phyloP scores from a whole-genome alignment of 2,113 vertebrate genomes.

The Limanda limanda region DNA sequence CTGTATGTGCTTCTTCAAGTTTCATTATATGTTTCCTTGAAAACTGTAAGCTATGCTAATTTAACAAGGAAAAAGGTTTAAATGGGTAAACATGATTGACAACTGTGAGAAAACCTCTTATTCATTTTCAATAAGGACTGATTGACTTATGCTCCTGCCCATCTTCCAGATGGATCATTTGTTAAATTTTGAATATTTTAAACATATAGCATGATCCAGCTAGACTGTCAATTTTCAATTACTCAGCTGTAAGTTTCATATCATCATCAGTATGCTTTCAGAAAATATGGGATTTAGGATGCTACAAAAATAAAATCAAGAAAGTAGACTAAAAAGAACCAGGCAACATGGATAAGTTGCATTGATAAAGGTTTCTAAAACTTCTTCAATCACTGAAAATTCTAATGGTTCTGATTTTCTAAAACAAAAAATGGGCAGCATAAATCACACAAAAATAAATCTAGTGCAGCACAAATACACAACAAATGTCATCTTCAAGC shows the following conservation, averaged over 20 bases:
- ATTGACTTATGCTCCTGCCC: not conserved
- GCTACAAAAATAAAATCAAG: slow-evolving; percentile 32
- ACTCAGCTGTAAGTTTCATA: not conserved
- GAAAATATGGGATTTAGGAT: slow-evolving; percentile 22
- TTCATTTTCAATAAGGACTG: slow-evolving; percentile 22
- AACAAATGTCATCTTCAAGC: slow-evolving; percentile 71
- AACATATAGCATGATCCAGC: slow-evolving; percentile 20
- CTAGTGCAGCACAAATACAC: slow-evolving; percentile 73
- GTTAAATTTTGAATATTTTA: slow-evolving; percentile 27
- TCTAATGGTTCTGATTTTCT: slow-evolving; percentile 29
- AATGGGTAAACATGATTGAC: slow-evolving; percentile 24
- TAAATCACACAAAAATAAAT: slow-evolving; percentile 66
- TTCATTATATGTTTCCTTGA: slow-evolving; percentile 47
- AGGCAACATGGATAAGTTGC: slow-evolving; percentile 48
- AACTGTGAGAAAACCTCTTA: slow-evolving; percentile 13
- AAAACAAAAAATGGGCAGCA: slow-evolving; percentile 53
- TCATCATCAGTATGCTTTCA: slow-evolving; percentile 23
- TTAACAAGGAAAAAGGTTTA: slow-evolving; percentile 25
- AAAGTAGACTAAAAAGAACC: slow-evolving; percentile 16
- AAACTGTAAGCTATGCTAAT: slow-evolving; percentile 36
- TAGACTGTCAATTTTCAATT: slow-evolving; percentile 3
- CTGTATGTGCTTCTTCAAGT: slow-evolving; percentile 72
- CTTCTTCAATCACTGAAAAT: slow-evolving; percentile 34
- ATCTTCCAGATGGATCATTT: slow-evolving; percentile 4
- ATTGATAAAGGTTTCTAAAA: slow-evolving; percentile 42